Conservation (phyloP, 1,140 invertebrate genomes). For the Drosophila seguyi region DNA sequence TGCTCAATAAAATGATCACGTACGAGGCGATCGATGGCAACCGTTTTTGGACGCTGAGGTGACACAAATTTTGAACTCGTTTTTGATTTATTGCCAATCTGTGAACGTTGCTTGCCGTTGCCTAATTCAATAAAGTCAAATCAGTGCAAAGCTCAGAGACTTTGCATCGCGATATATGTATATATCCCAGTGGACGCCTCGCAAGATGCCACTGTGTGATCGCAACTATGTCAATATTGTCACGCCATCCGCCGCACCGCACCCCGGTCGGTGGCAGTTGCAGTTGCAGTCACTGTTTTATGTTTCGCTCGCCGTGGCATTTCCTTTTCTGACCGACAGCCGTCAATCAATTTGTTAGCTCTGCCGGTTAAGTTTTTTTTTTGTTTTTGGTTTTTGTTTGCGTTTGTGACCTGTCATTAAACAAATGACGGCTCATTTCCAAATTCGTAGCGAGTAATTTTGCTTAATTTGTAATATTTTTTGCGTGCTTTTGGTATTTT, state of each 20-base stretch:
- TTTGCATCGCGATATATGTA: conserved; percentile 46
- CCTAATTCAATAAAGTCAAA: conserved; percentile 78
- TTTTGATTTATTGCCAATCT: conserved; percentile 66
- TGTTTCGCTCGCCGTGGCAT: conserved; percentile 56
- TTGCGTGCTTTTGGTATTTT: conserved; percentile 25
- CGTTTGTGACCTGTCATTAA: conserved; percentile 64
- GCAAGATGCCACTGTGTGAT: conserved; percentile 44
- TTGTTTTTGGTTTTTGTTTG: not conserved
- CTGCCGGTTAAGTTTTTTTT: conserved; percentile 27
- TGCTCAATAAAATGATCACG: conserved; percentile 82
- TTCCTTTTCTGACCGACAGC: conserved; percentile 73
- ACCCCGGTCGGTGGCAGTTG: conserved; percentile 22
- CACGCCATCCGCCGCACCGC: conserved; percentile 64
- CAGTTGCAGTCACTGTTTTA: conserved; percentile 32
- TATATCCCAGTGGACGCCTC: conserved; percentile 27
- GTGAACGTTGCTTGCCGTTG: conserved; percentile 15
- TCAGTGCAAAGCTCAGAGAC: conserved; percentile 51
- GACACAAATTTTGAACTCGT: conserved; percentile 70
- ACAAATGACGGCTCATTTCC: conserved; percentile 79
- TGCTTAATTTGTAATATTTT: conserved; percentile 76
- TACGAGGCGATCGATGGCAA: conserved; percentile 65
- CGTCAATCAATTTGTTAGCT: conserved; percentile 79
- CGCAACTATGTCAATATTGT: conserved; percentile 71
- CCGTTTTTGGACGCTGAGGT: conserved; percentile 56
- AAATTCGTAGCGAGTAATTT: conserved; percentile 67